Percentiles rank a stretch among this genome's conserved stretches.
These are phyloP conservation scores for Macrotrachela quadricornifera DNA, from an alignment of 1,140 invertebrate genomes.

Conservation along the genomic window DNA sequence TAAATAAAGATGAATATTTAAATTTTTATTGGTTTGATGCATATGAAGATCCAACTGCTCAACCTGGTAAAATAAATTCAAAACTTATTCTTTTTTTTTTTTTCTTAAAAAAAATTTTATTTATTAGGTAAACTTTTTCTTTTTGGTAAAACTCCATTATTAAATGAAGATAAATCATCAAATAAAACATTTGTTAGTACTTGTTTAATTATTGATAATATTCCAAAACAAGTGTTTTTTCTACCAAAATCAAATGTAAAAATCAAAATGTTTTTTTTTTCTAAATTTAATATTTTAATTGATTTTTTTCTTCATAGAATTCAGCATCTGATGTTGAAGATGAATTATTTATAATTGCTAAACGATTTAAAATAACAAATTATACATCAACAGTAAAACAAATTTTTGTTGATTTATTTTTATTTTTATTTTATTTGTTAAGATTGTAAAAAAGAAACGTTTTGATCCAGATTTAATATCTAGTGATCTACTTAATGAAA, in stretches of 20 bases:
- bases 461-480: not conserved
- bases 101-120: no score
- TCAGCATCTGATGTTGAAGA: not conserved
- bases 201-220: conserved; percentile 65
- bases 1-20: conserved; percentile 3
- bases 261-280: not conserved
- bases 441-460: not conserved
- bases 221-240: conserved; percentile 57
- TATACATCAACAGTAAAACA: conserved; percentile 3
- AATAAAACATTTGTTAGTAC: conserved; percentile 52
- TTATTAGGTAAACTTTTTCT: no score
- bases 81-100: no score
- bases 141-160: conserved; percentile 71
- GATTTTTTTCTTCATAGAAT: conserved; percentile 5
- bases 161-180: not conserved
- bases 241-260: conserved; percentile 36
- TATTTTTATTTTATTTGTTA: not conserved
- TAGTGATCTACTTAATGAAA: not conserved
- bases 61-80: conserved; percentile 43
- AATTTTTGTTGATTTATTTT: no score
- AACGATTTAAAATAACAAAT: not conserved
- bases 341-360: conserved; percentile 11
- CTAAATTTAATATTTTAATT: not conserved
- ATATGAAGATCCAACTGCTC: conserved; percentile 47
- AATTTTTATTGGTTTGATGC: conserved; percentile 78